Conservation (phyloP, 2,797 vertebrate genomes). For the Lacerta agilis region DNA sequence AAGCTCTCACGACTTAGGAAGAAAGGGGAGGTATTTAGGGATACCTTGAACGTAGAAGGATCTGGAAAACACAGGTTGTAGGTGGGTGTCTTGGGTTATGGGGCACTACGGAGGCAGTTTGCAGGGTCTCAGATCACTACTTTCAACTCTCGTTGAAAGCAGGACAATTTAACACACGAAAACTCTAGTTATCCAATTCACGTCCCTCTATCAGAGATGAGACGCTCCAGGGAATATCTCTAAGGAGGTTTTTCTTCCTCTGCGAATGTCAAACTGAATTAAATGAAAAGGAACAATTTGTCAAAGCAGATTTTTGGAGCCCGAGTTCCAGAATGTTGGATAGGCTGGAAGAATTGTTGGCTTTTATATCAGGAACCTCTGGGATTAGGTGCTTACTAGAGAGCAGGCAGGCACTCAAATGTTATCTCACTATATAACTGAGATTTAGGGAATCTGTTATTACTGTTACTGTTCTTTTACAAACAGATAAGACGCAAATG, state of each 20-base stretch:
- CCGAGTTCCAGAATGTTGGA: not conserved
- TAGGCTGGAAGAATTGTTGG: not conserved
- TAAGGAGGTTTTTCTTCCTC: not conserved
- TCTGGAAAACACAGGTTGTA: not conserved
- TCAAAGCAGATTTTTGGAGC: not conserved
- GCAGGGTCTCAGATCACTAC: not conserved
- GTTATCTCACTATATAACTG: not conserved
- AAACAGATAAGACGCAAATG: not conserved
- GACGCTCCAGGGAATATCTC: not conserved
- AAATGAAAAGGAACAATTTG: not conserved
- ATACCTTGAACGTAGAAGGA: not conserved
- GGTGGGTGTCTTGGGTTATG: not conserved
- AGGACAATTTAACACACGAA: not conserved
- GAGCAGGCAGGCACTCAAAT: not conserved
- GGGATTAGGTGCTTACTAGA: not conserved
- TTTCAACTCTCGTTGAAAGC: not conserved
- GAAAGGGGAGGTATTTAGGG: not conserved
- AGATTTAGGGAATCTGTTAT: not conserved
- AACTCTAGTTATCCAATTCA: not conserved
- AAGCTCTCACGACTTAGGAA: not conserved
- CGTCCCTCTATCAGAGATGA: not conserved
- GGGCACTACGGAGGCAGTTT: not conserved
- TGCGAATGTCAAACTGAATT: not conserved
- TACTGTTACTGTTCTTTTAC: not conserved
- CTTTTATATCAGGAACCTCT: not conserved